phyloP scores from a whole-genome alignment of 2,888 invertebrate genomes.

The Erebia aethiops region DNA sequence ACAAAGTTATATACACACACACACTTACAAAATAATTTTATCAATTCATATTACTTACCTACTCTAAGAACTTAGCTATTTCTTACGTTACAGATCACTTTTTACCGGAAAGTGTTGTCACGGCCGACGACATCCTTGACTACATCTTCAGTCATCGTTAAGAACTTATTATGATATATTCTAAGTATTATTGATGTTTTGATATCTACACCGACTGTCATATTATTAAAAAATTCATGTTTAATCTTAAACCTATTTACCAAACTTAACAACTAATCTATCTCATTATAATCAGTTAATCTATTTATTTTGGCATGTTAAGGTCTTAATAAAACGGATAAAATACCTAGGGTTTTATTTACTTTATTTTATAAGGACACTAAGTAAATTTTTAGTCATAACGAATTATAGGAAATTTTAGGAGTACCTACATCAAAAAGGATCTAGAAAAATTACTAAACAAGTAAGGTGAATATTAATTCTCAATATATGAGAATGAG shows the following conservation, averaged over 20 bases:
- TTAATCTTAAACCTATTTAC: background rate
- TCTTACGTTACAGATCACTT: slow-evolving; percentile 43
- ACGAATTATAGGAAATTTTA: too few species aligned
- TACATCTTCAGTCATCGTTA: slow-evolving; percentile 29
- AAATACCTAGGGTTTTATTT: background rate
- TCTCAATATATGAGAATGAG: too few species aligned
- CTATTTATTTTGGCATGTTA: background rate
- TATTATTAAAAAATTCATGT: too few species aligned
- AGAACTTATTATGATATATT: background rate
- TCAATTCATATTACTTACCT: too few species aligned
- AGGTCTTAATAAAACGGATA: background rate
- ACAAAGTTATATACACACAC: too few species aligned
- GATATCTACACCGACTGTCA: background rate
- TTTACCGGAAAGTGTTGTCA: slow-evolving; percentile 43
- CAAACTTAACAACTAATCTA: background rate
- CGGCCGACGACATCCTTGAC: slow-evolving; percentile 45
- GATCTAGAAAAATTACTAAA: too few species aligned
- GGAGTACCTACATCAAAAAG: too few species aligned
- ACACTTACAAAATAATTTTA: too few species aligned
- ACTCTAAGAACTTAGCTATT: background rate
- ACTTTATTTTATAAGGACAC: background rate
- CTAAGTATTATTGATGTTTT: background rate
- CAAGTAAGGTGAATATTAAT: too few species aligned
- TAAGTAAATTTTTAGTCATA: background rate
- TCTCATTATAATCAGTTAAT: background rate